A percentile compares a stretch with the other conserved stretches of the same genome.
Conservation (phyloP, 2,797 vertebrate genomes). For the Pseudomugil tenellus region DNA sequence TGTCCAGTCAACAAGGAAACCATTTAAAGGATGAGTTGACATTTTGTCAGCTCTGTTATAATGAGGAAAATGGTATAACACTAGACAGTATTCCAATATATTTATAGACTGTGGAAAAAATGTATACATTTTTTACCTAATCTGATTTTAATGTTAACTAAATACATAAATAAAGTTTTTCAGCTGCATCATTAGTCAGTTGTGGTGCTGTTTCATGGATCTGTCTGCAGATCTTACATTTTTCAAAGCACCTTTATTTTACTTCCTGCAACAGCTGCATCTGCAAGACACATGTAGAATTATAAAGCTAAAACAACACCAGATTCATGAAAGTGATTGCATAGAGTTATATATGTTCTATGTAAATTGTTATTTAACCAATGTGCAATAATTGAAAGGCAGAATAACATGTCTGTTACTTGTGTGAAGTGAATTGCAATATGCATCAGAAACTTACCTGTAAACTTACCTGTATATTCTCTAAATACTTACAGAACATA, state of each 20-base stretch:
- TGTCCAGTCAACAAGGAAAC: conserved; percentile 10
- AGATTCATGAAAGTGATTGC: background rate
- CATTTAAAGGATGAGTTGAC: conserved; percentile 7
- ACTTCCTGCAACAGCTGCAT: background rate
- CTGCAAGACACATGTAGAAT: background rate
- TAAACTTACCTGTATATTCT: too few relatives aligned
- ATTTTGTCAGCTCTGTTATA: conserved; percentile 7
- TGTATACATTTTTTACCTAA: background rate
- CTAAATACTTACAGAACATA: conserved; percentile 29
- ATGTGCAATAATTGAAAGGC: background rate
- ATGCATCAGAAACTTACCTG: too few relatives aligned
- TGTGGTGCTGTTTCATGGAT: background rate
- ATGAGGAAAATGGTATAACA: conserved; percentile 7
- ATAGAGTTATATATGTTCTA: background rate
- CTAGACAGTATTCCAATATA: too few relatives aligned
- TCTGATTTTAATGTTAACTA: background rate
- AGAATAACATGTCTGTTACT: background rate
- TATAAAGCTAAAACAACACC: background rate
- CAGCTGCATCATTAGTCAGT: background rate
- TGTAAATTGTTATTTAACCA: background rate
- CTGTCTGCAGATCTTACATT: background rate
- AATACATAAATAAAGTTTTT: background rate
- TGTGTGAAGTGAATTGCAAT: conserved; percentile 41
- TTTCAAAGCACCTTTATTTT: background rate
- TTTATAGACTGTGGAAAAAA: background rate